phyloP scores from a whole-genome alignment of 2,888 invertebrate genomes.

The Arctia plantaginis region DNA sequence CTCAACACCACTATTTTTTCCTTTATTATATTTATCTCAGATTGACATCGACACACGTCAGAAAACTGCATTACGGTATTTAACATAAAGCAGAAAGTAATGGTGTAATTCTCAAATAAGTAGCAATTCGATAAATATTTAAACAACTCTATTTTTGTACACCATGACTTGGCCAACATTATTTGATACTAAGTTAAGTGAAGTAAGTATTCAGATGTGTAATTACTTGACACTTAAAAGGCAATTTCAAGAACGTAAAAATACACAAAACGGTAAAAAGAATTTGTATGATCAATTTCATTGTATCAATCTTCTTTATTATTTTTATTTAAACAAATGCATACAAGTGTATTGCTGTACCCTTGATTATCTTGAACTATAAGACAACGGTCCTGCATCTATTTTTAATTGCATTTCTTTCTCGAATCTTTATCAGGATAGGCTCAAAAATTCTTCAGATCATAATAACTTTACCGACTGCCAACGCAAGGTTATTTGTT shows the following conservation, averaged over 20 bases:
- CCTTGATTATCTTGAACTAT: neutral
- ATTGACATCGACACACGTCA: neutral
- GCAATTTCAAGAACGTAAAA: neutral
- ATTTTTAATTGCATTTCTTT: no score
- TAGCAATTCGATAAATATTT: neutral
- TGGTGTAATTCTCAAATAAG: neutral
- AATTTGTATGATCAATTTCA: neutral
- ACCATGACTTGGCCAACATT: conserved; percentile 79
- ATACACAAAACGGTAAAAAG: no score
- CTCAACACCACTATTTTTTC: neutral
- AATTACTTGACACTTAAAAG: neutral
- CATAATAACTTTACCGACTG: no score
- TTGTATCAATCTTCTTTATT: neutral
- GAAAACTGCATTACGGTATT: neutral
- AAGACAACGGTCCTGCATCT: no score
- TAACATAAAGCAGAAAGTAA: neutral
- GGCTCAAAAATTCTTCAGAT: no score
- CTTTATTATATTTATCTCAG: neutral
- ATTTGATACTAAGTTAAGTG: conserved; percentile 66
- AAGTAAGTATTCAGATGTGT: conserved; percentile 58
- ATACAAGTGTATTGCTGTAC: neutral
- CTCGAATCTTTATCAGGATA: no score
- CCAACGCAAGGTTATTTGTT: no score
- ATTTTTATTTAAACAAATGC: neutral
- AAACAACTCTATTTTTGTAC: neutral